These are phyloP conservation scores for Morpho deidamia DNA, from an alignment of 2,888 invertebrate species.

Conservation along the genomic window DNA sequence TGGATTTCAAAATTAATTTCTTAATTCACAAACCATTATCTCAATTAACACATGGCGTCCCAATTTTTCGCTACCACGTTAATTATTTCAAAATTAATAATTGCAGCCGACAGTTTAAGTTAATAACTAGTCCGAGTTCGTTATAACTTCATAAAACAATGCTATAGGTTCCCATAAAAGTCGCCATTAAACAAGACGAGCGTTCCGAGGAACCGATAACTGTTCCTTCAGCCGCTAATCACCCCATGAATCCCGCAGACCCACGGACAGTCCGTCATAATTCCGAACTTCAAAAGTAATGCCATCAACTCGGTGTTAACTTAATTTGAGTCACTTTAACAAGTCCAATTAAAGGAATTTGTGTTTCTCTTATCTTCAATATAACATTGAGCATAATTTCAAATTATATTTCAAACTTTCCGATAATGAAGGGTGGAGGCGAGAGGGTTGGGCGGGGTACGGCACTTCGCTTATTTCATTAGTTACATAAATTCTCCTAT, in stretches of 20 bases:
- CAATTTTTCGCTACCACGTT: neutral
- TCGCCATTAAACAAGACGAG: conserved; percentile 50
- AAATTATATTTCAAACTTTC: conserved; percentile 80
- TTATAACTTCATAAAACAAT: conserved; percentile 35
- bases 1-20: too few species aligned
- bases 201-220: conserved; percentile 54
- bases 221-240: conserved; percentile 63
- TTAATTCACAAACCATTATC: neutral
- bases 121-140: conserved; percentile 18
- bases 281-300: conserved; percentile 75
- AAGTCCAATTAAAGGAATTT: conserved; percentile 80
- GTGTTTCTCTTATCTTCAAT: conserved; percentile 79
- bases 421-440: conserved; percentile 76
- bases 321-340: conserved; percentile 79
- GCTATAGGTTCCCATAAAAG: conserved; percentile 53
- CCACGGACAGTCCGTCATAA: conserved; percentile 73
- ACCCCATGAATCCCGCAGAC: conserved; percentile 52
- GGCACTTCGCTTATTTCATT: conserved; percentile 78
- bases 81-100: conserved; percentile 4
- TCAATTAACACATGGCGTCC: neutral
- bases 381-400: conserved; percentile 80
- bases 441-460: conserved; percentile 43
- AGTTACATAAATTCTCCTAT: conserved; percentile 79
- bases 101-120: conserved; percentile 5
- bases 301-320: conserved; percentile 78